Evolutionary conservation across 2,888 invertebrate genomes (phyloP).

Genomic region (Panorpa germanica): DNA sequence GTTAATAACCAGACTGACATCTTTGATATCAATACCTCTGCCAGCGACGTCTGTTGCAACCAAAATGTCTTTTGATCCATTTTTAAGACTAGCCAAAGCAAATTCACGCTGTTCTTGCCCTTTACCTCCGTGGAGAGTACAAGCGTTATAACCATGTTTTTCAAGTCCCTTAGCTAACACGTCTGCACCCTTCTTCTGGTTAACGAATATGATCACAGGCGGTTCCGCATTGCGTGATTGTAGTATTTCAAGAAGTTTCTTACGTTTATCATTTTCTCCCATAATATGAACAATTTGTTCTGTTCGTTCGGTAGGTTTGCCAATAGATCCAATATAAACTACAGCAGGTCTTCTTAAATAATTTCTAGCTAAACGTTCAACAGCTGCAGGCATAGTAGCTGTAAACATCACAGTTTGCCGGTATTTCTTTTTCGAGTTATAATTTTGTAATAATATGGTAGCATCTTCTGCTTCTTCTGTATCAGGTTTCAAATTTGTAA

Average conservation of each 20-base stretch:
- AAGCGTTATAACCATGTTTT: conserved; percentile 91
- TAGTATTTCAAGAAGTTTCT: conserved; percentile 87
- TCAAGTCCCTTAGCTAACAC: conserved; percentile 92
- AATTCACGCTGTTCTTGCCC: conserved; percentile 99
- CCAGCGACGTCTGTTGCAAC: conserved; percentile 99
- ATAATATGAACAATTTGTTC: conserved; percentile 96
- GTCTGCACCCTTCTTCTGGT: conserved; percentile 99
- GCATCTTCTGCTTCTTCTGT: conserved; percentile 96
- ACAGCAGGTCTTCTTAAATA: conserved; percentile 92
- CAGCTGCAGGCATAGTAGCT: conserved; percentile 98
- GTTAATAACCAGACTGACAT: conserved; percentile 97
- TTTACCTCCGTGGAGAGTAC: conserved; percentile 97
- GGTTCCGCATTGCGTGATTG: conserved; percentile 75
- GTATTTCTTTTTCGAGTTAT: conserved; percentile 89
- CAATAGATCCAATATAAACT: conserved; percentile 91
- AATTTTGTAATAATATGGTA: conserved; percentile 75
- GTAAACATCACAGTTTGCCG: conserved; percentile 99
- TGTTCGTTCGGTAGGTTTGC: conserved; percentile 93
- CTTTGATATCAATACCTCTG: conserved; percentile 99
- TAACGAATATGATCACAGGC: conserved; percentile 98
- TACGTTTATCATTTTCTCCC: conserved; percentile 88
- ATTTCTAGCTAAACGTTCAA: conserved; percentile 85
- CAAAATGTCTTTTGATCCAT: conserved; percentile 90
- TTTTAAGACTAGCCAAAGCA: conserved; percentile 89
- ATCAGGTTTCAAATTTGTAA: conserved; percentile 94